Evolutionary conservation across 2,113 vertebrate genomes (phyloP).

Genomic region (Ailurus styani): DNA sequence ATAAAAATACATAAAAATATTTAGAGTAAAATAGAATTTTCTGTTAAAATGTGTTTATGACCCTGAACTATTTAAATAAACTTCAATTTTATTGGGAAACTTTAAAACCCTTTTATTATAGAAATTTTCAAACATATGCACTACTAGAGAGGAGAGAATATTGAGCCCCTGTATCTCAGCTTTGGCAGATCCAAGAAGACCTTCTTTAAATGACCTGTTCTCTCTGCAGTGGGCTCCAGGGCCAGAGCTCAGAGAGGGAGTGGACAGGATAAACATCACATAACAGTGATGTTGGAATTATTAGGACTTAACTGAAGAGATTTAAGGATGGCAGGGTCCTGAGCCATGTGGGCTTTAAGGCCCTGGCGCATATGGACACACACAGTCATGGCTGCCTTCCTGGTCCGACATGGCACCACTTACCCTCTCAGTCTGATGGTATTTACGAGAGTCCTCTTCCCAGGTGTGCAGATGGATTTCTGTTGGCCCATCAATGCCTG

Average conservation of each 20-base stretch:
- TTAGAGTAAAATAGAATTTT: not conserved
- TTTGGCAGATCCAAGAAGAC: not conserved
- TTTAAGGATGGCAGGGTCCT: not conserved
- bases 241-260: not conserved
- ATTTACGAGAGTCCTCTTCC: not conserved
- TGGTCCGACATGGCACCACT: accelerated
- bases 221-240: not conserved
- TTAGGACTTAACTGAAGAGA: not conserved
- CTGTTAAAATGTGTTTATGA: not conserved
- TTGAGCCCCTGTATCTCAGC: not conserved
- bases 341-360: not conserved
- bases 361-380: accelerated
- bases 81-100: not conserved
- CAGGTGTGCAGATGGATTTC: not conserved
- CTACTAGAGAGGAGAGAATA: not conserved
- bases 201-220: not conserved
- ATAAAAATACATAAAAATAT: not conserved
- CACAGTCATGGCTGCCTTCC: not conserved
- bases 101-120: not conserved
- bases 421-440: not conserved
- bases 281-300: not conserved
- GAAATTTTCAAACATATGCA: not conserved
- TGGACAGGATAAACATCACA: not conserved
- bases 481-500: not conserved
- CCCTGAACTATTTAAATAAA: not conserved